phyloP scores from a whole-genome alignment of 2,113 vertebrate genomes.

The Lota lota region DNA sequence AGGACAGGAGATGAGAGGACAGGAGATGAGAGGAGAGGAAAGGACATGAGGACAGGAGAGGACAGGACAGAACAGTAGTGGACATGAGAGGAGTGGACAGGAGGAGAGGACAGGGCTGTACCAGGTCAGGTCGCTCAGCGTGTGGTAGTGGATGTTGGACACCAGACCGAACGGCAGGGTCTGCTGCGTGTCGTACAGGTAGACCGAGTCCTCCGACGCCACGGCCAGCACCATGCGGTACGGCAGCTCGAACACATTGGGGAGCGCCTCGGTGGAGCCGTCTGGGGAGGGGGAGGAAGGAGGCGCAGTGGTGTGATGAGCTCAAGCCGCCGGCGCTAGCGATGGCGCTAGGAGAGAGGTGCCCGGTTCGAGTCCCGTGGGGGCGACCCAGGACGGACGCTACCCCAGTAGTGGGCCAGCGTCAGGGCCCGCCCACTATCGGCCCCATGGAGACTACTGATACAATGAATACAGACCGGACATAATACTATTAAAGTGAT shows the following conservation, averaged over 20 bases:
- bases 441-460: too few species aligned
- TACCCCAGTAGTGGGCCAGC: too few species aligned
- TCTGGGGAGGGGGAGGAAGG: constrained; percentile 59
- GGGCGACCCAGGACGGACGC: too few species aligned
- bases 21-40: neutral
- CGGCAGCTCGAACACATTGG: constrained; percentile 76
- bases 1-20: neutral
- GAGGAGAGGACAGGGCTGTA: constrained; percentile 51
- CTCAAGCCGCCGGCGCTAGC: too few species aligned
- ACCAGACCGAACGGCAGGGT: constrained; percentile 89
- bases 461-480: too few species aligned
- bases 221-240: constrained; percentile 96
- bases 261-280: constrained; percentile 45
- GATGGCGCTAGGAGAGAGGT: too few species aligned
- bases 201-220: constrained; percentile 92
- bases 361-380: too few species aligned
- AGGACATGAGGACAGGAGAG: neutral
- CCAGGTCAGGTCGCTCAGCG: constrained; percentile 95
- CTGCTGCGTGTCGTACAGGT: constrained; percentile 94
- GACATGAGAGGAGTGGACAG: too few species aligned
- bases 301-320: too few species aligned
- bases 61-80: neutral
- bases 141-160: constrained; percentile 97
- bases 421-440: too few species aligned
- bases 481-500: too few species aligned